These are phyloP conservation scores for Chelonia mydas DNA, from an alignment of 2,797 vertebrate species.

Conservation along the genomic window DNA sequence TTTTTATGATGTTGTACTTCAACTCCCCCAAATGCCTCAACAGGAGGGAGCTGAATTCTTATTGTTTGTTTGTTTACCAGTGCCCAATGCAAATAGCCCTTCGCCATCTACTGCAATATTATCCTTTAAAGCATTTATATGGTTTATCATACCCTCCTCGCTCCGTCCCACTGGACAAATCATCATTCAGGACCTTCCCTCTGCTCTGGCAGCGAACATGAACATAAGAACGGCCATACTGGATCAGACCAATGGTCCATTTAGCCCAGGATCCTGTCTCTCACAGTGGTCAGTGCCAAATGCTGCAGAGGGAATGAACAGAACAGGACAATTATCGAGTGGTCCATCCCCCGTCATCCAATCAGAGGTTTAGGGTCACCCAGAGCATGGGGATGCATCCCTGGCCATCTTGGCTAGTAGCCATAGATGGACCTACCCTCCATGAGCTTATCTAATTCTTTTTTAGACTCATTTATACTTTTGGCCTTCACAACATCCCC, in stretches of 20 bases:
- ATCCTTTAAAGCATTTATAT: neutral
- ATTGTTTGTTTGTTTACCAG: neutral
- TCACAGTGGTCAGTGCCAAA: neutral
- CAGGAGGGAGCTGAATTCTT: neutral
- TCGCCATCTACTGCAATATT: neutral
- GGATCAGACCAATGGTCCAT: neutral
- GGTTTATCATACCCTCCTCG: neutral
- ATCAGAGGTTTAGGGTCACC: neutral
- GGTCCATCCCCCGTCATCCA: neutral
- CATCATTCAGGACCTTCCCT: neutral
- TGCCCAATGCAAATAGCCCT: neutral
- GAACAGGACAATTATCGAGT: neutral
- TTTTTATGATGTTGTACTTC: neutral
- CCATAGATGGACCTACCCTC: neutral
- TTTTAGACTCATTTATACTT: neutral
- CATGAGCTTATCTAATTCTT: neutral
- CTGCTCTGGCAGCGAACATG: neutral
- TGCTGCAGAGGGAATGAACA: neutral
- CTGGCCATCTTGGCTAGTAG: neutral
- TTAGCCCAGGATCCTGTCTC: neutral
- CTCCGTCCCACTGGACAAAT: neutral
- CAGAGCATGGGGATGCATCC: neutral
- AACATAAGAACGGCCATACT: neutral
- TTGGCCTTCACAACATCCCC: neutral
- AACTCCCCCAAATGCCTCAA: neutral